Evolutionary conservation across 1,140 invertebrate genomes (phyloP), one percentile per base, ranked within the genome.

Genomic region (Proales similis): DNA sequence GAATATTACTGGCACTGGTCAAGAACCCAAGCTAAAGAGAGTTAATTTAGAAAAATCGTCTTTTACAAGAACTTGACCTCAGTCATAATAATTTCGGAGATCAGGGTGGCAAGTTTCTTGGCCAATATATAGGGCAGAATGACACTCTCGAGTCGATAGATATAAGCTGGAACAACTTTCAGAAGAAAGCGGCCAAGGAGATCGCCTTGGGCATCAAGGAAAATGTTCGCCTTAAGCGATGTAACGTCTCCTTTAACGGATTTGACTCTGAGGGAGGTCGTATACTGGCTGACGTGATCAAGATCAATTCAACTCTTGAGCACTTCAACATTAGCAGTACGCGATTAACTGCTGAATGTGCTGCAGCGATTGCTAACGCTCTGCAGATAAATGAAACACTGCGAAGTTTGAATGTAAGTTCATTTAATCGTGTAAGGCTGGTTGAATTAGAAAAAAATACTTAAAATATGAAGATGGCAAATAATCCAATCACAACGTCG

Each of bases 141-240:
- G 74, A 75, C 39, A 70, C 68, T 14, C 57, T 76, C 5, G 73
- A 76, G 51, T 51, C 65, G 19, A 48, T 76, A 5, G 73, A 76
- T 64, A 64, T 76, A 11, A 75, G 73, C 60, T 75, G 74, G 73
- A 76, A 76, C 64, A 68, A 70, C 36, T 66, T 76, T 29, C 65
- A 72, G 42, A 66, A 69, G 20, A 65, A 62, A 38, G 73, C 72
- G 9, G 73, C 72, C 20, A 65, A 72, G 14, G 66, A 69, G 6
- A 67, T 76, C 36, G 73, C 72, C 12, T 69, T 70, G 51, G 74
- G 74, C 14, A 64, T 76, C 11, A 71, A 72, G 72, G 74, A 76
- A 66, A 76, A 76, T 48, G 69, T 75, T 19, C 64, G 73, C 12
- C 49, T 76, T 36, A 75, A 74, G 61, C 64, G 65, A 1, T 72